A percentile compares a stretch with the other conserved stretches of the same genome.
phyloP scores from a whole-genome alignment of 2,888 invertebrate genomes.

The Caenorhabditis sp. region DNA sequence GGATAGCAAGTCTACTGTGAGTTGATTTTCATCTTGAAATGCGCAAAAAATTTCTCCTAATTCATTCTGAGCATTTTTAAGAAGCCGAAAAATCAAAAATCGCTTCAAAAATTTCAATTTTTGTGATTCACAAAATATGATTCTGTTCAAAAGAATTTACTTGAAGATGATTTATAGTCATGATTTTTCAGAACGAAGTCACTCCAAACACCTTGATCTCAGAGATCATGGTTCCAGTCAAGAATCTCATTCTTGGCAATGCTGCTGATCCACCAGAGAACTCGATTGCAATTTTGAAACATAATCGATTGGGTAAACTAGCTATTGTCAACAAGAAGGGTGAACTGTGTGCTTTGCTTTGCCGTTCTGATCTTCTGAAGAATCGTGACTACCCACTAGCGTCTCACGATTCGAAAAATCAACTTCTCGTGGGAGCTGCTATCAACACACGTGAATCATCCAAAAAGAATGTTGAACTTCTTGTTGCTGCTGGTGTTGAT shows the following conservation, averaged over 20 bases:
- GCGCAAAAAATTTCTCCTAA: too few relatives aligned
- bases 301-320: conserved; percentile 60
- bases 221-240: conserved; percentile 83
- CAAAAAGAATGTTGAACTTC: conserved; percentile 80
- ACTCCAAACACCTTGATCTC: conserved; percentile 77
- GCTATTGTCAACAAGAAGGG: conserved; percentile 77
- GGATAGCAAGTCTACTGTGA: conserved; percentile 81
- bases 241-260: conserved; percentile 87
- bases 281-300: conserved; percentile 38
- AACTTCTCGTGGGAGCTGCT: conserved; percentile 90
- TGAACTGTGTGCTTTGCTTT: conserved; percentile 91
- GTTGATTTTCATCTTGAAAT: background rate
- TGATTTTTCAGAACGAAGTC: conserved; percentile 30
- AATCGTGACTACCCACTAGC: conserved; percentile 90
- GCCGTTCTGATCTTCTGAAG: conserved; percentile 96
- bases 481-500: conserved; percentile 90
- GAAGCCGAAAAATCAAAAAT: too few relatives aligned
- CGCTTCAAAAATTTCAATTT: too few relatives aligned
- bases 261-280: conserved; percentile 40
- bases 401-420: conserved; percentile 90
- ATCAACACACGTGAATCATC: conserved; percentile 88
- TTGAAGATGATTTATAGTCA: too few relatives aligned
- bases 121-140: too few relatives aligned
- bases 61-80: too few relatives aligned
- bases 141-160: too few relatives aligned